Evolutionary conservation across 2,888 invertebrate genomes (phyloP), one percentile per base, ranked within the genome.

Genomic region (Caenorhabditis sp.): DNA sequence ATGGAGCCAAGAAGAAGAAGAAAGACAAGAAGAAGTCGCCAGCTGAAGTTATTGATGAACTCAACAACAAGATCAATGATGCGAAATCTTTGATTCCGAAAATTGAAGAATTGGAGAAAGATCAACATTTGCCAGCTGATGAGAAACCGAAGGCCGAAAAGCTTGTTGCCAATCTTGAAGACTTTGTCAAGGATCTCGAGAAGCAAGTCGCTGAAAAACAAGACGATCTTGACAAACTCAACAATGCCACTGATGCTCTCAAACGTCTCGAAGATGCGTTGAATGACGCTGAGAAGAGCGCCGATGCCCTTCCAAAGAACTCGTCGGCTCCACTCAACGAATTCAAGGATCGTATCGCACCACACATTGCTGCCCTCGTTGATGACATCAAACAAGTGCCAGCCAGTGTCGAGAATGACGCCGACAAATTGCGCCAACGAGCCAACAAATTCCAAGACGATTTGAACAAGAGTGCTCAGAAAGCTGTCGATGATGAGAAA

Each of bases 191-290:
- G 19, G 65, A 65, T 37, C 37, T 59, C 14, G 54, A 54, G 21
- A 23, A 64, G 19, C 62, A 65, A 54, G 50, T 71, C 12, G 68
- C 49, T 26, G 57, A 51, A 27, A 62, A 62, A 23, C 23, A 49
- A 62, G 67, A 37, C 37, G 67, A 62, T 1, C 31, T 62, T 4
- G 58, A 67, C 51, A 62, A 67, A 27, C 62, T 55, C 62, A 49
- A 61, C 57, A 58, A 61, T 3, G 64, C 68, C 4, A 57, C 24
- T 55, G 65, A 68, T 21, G 61, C 60, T 19, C 17, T 72, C 17
- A 63, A 72, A 54, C 58, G 60, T 31, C 50, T 67, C 10, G 59
- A 61, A 23, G 63, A 76, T 26, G 67, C 71, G 6, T 36, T 76
- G 17, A 58, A 65, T 27, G 27, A 60, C 19, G 66, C 68, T 31